These are phyloP conservation scores for Drosophila emarginata DNA, from an alignment of 2,888 invertebrate species.

Conservation along the genomic window DNA sequence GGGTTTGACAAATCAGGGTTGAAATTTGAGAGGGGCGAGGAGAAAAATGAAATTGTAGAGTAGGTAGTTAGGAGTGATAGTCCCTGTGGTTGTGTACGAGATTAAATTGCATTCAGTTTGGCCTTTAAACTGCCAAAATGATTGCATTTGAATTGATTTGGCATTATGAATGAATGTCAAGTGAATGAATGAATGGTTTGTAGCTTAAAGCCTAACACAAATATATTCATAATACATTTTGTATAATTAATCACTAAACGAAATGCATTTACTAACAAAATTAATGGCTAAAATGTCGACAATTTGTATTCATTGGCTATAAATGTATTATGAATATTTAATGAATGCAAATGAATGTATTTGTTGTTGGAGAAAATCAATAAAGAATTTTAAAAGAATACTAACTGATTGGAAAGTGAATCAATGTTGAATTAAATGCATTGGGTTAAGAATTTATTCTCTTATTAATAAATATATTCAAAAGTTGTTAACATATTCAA, in stretches of 20 bases:
- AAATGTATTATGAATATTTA: neutral
- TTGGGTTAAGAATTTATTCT: too few species aligned
- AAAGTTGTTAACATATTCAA: too few species aligned
- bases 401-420: too few species aligned
- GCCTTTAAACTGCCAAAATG: neutral
- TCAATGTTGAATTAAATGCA: too few species aligned
- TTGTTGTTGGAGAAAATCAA: too few species aligned
- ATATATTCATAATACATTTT: neutral
- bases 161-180: neutral
- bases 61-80: too few species aligned
- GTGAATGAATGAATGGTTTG: neutral
- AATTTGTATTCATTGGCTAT: too few species aligned
- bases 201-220: neutral
- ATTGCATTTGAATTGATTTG: neutral
- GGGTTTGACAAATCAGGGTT: neutral
- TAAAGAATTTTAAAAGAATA: too few species aligned
- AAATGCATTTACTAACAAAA: neutral
- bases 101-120: conserved; percentile 4
- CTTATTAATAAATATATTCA: too few species aligned
- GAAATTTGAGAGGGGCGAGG: too few species aligned
- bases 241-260: neutral
- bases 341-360: neutral
- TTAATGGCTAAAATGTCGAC: neutral
- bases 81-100: neutral
- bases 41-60: too few species aligned